phyloP scores from a whole-genome alignment of 2,113 vertebrate species.

The Pristiophorus japonicus region DNA sequence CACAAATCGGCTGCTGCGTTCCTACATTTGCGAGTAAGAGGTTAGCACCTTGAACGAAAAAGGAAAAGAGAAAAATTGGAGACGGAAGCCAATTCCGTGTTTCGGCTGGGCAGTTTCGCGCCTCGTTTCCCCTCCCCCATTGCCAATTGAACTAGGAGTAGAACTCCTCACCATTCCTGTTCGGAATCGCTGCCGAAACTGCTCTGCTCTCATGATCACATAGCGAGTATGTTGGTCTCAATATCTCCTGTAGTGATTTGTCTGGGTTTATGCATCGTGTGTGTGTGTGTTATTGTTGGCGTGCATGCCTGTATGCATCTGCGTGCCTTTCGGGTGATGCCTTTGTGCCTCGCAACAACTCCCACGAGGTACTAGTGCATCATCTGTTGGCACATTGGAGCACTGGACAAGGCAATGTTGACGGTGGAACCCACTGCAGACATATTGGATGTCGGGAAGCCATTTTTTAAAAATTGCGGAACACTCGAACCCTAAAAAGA shows the following conservation, averaged over 20 bases:
- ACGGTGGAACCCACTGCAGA: neutral
- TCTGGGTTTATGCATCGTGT: neutral
- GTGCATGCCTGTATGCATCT: neutral
- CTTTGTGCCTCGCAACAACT: neutral
- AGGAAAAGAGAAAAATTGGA: neutral
- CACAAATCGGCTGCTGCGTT: neutral
- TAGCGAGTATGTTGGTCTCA: conserved; percentile 4
- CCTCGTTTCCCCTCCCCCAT: neutral
- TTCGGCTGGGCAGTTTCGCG: neutral
- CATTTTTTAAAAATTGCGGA: neutral
- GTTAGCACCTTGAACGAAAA: neutral
- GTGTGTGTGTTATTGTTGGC: neutral
- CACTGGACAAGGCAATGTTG: neutral
- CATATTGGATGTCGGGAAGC: neutral
- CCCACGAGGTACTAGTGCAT: neutral
- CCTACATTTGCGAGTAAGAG: neutral
- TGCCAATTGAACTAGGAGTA: neutral
- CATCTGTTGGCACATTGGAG: neutral
- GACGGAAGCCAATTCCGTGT: neutral
- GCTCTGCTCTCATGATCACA: conserved; percentile 11
- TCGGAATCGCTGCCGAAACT: neutral
- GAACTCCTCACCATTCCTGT: neutral
- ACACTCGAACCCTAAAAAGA: neutral
- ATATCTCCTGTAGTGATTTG: conserved; percentile 16
- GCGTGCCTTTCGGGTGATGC: neutral